Evolutionary conservation across 2,888 invertebrate species (phyloP).

Genomic region (Fragum sueziense): DNA sequence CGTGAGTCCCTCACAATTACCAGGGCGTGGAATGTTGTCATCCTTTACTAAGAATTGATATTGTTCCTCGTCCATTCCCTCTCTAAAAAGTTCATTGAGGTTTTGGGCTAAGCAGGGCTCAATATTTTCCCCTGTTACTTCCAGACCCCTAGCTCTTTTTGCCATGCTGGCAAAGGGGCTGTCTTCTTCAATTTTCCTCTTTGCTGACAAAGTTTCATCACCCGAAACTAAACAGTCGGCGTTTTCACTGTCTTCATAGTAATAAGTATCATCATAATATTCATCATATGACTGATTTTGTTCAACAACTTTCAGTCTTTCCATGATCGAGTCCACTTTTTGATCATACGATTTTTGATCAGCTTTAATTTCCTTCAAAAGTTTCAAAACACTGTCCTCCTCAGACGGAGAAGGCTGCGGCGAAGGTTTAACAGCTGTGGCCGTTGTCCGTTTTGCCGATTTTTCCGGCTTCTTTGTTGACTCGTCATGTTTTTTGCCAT

Average conservation of each 20-base stretch:
- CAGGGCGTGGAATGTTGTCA: not conserved
- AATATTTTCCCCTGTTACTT: not conserved
- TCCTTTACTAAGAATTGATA: not conserved
- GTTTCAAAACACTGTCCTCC: not conserved
- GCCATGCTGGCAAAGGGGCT: constrained; percentile 2
- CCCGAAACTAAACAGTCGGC: not conserved
- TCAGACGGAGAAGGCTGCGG: not conserved
- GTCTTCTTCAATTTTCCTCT: not conserved
- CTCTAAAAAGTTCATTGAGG: not conserved
- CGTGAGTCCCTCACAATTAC: not conserved
- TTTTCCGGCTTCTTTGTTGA: not conserved
- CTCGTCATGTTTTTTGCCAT: no score
- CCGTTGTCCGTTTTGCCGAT: not conserved
- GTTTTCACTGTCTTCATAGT: not conserved
- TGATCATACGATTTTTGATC: constrained; percentile 4
- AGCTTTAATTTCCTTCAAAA: not conserved
- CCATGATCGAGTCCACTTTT: not conserved
- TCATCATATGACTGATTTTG: not conserved
- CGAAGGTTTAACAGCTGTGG: not conserved
- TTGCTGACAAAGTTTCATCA: not conserved
- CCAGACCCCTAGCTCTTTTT: not conserved
- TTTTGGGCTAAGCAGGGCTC: not conserved
- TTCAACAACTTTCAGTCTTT: constrained; percentile 2
- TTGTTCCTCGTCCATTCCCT: constrained; percentile 10
- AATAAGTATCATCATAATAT: not conserved